Percentiles rank a stretch among this genome's conserved stretches.
Conservation (phyloP, 2,888 invertebrate species). For the Hartigia nigra region DNA sequence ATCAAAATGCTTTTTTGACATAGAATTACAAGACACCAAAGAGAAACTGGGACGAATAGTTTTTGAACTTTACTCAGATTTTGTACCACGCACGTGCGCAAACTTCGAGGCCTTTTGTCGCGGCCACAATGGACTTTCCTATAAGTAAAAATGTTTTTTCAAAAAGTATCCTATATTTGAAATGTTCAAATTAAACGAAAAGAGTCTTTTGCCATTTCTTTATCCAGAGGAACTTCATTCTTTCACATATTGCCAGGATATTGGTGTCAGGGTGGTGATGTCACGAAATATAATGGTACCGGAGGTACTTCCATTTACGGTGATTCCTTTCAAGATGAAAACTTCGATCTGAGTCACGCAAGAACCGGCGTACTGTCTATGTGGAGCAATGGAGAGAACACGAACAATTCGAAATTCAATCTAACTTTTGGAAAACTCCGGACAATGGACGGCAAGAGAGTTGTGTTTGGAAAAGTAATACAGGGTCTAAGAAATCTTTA, state of each 20-base stretch:
- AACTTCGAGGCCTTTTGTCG: conserved; percentile 60
- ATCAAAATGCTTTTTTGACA: conserved; percentile 57
- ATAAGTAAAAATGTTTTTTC: conserved; percentile 44
- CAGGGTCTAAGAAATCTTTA: conserved; percentile 45
- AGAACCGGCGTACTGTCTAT: conserved; percentile 71
- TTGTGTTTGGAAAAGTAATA: conserved; percentile 71
- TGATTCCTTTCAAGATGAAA: conserved; percentile 65
- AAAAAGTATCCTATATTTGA: neutral
- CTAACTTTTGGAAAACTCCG: conserved; percentile 70
- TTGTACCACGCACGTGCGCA: conserved; percentile 59
- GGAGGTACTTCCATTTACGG: conserved; percentile 69
- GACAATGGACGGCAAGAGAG: conserved; percentile 69
- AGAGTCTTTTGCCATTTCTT: neutral
- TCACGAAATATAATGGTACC: conserved; percentile 70
- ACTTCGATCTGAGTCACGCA: conserved; percentile 66
- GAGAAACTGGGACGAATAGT: conserved; percentile 55
- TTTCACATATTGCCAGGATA: conserved; percentile 71
- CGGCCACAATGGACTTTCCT: conserved; percentile 57
- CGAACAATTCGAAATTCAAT: conserved; percentile 70
- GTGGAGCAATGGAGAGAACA: conserved; percentile 64
- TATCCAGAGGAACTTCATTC: conserved; percentile 60
- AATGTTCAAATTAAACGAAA: neutral
- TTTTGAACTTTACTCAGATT: conserved; percentile 60
- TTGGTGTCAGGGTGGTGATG: conserved; percentile 72
- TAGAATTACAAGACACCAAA: conserved; percentile 45